A percentile compares a stretch with the other conserved stretches of the same genome.
Evolutionary conservation across 2,797 vertebrate genomes (phyloP).

Genomic region (Adrianichthys oophorus): DNA sequence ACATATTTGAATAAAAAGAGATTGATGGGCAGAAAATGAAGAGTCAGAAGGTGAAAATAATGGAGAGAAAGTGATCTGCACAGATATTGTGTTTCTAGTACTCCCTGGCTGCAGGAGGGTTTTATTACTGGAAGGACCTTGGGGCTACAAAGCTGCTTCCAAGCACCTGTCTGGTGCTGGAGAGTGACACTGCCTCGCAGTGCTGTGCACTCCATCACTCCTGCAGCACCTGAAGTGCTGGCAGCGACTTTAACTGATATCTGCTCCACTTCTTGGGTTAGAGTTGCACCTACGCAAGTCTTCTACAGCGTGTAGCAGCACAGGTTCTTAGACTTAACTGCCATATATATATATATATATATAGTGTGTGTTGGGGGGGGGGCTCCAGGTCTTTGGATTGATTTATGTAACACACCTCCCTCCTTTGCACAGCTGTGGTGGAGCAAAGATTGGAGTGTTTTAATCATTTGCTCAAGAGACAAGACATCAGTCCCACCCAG

Average conservation of each 20-base stretch:
- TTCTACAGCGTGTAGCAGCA: constrained; percentile 14
- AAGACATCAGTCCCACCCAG: constrained; percentile 44
- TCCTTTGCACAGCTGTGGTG: constrained; percentile 15
- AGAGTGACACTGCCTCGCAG: constrained; percentile 44
- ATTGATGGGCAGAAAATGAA: constrained; percentile 40
- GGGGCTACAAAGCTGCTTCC: constrained; percentile 33
- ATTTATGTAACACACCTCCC: constrained; percentile 28
- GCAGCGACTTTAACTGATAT: constrained; percentile 33
- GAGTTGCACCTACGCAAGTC: constrained; percentile 10
- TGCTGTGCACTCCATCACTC: constrained; percentile 46
- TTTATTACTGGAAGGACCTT: constrained; percentile 37
- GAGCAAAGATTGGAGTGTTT: constrained; percentile 28
- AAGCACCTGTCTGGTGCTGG: constrained; percentile 58
- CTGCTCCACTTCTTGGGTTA: constrained; percentile 35
- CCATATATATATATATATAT: not conserved
- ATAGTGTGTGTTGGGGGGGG: constrained; percentile 21
- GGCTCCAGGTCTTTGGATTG: constrained; percentile 22
- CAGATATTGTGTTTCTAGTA: constrained; percentile 44
- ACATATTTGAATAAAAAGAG: constrained; percentile 35
- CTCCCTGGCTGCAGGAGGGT: constrained; percentile 27
- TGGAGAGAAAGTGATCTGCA: constrained; percentile 33
- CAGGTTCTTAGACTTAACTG: not conserved
- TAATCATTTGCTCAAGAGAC: constrained; percentile 48
- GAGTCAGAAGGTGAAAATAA: constrained; percentile 31
- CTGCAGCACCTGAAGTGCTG: constrained; percentile 34